Evolutionary conservation across 2,113 vertebrate species (phyloP).

Genomic region (Chroicocephalus ridibundus): DNA sequence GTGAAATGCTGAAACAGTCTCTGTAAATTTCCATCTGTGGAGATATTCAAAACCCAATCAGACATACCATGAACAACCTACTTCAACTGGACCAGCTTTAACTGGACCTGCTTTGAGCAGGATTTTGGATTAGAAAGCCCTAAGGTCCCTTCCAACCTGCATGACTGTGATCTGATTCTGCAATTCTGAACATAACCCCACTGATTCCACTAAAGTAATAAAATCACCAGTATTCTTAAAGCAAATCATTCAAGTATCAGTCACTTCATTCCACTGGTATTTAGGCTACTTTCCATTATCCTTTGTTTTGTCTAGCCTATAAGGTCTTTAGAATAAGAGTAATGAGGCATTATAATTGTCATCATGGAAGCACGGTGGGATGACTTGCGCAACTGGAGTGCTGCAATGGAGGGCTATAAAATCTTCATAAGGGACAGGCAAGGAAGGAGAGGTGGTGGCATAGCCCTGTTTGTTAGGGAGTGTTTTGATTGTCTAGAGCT

Average conservation of each 20-base stretch:
- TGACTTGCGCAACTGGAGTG: too few relatives aligned
- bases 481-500: too few relatives aligned
- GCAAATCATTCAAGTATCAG: neutral
- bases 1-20: neutral
- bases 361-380: too few relatives aligned
- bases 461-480: too few relatives aligned
- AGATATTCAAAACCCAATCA: neutral
- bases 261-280: neutral
- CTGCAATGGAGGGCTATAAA: too few relatives aligned
- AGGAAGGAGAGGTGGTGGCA: too few relatives aligned
- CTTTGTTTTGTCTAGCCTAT: neutral
- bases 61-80: neutral
- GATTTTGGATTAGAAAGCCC: neutral
- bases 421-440: too few relatives aligned
- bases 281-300: neutral
- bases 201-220: neutral
- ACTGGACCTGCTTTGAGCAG: neutral
- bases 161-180: neutral
- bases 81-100: neutral
- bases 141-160: neutral
- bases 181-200: neutral
- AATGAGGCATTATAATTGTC: neutral
- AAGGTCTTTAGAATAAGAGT: neutral
- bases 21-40: neutral
- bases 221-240: neutral